Conservation (phyloP, 2,113 vertebrate species). For the Colinus virginianus region DNA sequence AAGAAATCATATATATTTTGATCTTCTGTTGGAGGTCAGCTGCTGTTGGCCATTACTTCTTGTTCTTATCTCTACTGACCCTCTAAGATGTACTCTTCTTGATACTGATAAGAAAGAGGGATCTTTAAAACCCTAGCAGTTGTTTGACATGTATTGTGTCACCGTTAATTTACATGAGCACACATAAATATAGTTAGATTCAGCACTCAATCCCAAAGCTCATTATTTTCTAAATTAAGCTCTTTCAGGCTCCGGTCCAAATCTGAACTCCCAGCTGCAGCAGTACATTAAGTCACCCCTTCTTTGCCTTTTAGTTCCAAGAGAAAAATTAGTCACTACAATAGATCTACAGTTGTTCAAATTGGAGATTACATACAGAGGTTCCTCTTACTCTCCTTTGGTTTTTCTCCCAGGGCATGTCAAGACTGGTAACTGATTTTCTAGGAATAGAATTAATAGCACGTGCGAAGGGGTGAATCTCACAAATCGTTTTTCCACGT, state of each 20-base stretch:
- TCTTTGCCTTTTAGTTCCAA: conserved; percentile 7
- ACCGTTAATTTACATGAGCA: neutral
- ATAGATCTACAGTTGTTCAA: conserved; percentile 12
- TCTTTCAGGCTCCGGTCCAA: conserved; percentile 26
- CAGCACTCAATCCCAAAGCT: conserved; percentile 1
- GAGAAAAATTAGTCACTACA: conserved; percentile 36
- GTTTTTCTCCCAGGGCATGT: neutral
- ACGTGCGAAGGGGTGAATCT: neutral
- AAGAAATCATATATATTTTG: neutral
- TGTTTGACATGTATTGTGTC: neutral
- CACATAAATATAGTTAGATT: neutral
- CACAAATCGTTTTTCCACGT: neutral
- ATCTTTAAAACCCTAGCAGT: neutral
- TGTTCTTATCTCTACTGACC: neutral
- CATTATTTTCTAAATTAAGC: conserved; percentile 42
- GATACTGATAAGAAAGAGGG: neutral
- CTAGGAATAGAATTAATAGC: conserved; percentile 16
- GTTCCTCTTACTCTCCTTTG: conserved; percentile 17
- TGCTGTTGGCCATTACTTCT: neutral
- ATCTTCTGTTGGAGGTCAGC: neutral
- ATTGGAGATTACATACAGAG: neutral
- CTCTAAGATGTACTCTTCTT: neutral
- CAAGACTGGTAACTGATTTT: conserved; percentile 36
- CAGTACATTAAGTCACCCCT: conserved; percentile 19
- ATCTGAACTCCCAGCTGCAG: conserved; percentile 26